Percentiles rank a stretch among this genome's conserved stretches.
Conservation (phyloP, 2,113 vertebrate species). For the Sceloporus tristichus region DNA sequence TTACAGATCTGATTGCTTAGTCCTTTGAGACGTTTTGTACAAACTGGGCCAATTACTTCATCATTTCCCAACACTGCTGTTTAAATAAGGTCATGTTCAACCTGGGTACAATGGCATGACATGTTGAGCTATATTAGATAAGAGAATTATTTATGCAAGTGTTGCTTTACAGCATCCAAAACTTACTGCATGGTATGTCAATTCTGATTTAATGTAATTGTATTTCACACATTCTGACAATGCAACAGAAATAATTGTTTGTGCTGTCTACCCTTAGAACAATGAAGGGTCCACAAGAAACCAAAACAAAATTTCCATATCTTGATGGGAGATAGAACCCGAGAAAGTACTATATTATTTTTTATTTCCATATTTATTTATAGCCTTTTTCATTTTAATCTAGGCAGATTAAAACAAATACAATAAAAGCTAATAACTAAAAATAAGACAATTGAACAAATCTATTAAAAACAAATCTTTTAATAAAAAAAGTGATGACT, state of each 20-base stretch:
- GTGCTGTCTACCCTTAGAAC: neutral
- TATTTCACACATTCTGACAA: neutral
- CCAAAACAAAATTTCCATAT: neutral
- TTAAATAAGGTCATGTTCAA: conserved; percentile 41
- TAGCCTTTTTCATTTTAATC: neutral
- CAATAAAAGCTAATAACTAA: too few species aligned
- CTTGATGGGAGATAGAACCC: neutral
- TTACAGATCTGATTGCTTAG: conserved; percentile 30
- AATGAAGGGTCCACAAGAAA: neutral
- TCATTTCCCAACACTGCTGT: conserved; percentile 18
- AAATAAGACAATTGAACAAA: too few species aligned
- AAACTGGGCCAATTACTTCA: conserved; percentile 13
- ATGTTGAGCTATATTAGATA: conserved; percentile 6
- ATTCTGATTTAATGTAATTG: neutral
- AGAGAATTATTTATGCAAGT: neutral
- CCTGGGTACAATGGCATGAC: neutral
- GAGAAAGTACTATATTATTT: too few species aligned
- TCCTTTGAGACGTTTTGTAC: conserved; percentile 33
- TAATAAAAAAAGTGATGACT: too few species aligned
- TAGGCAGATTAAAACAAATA: too few species aligned
- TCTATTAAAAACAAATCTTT: too few species aligned
- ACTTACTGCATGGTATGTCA: neutral
- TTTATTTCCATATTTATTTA: too few species aligned
- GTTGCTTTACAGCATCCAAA: neutral
- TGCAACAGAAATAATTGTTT: neutral